Evolutionary conservation across 2,888 invertebrate species (phyloP).

Genomic region (Esperia sulphurella): DNA sequence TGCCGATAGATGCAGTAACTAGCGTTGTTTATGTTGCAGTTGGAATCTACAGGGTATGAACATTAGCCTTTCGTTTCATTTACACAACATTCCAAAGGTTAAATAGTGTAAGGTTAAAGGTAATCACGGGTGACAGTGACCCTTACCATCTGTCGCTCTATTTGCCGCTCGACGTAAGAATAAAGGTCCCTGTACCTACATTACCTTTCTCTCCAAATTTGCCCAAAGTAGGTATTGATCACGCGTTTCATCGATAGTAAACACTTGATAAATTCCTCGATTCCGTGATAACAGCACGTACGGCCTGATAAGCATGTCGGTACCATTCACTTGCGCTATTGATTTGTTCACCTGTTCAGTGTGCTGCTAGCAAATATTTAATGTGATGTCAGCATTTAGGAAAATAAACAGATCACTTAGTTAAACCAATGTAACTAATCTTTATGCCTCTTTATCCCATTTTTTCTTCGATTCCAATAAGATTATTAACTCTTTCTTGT

Average conservation of each 20-base stretch:
- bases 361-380: conserved; percentile 35
- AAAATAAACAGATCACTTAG: conserved; percentile 4
- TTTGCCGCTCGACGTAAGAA: neutral
- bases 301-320: conserved; percentile 46
- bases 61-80: neutral
- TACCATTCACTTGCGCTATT: conserved; percentile 57
- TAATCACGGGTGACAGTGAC: neutral
- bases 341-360: conserved; percentile 58
- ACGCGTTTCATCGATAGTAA: conserved; percentile 43
- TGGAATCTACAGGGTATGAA: too few relatives aligned
- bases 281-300: conserved; percentile 48
- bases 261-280: conserved; percentile 50
- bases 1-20: too few relatives aligned
- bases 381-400: conserved; percentile 20
- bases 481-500: too few relatives aligned
- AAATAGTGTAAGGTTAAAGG: neutral
- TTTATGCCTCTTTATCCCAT: neutral
- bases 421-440: neutral
- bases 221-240: conserved; percentile 22
- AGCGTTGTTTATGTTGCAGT: too few relatives aligned
- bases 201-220: too few relatives aligned
- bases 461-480: too few relatives aligned
- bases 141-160: neutral
- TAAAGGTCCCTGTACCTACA: neutral
- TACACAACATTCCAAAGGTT: too few relatives aligned